Conservation (phyloP, 1,140 invertebrate species). For the Macrotrachela quadricornifera region DNA sequence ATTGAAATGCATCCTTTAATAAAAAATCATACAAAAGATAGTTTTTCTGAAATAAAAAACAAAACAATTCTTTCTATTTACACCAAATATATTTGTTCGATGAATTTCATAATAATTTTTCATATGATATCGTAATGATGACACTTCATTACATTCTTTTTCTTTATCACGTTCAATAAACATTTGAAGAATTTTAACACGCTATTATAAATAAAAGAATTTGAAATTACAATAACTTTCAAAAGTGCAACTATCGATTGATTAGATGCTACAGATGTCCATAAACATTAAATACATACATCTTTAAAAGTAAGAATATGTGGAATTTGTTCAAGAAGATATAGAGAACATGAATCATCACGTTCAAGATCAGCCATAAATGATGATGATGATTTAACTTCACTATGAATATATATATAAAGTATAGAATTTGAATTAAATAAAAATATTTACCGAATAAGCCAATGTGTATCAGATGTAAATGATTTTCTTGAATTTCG, state of each 20-base stretch:
- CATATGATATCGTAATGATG: not conserved
- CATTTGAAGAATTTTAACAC: not conserved
- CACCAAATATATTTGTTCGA: not conserved
- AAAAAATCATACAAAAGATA: no score
- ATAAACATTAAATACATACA: constrained; percentile 13
- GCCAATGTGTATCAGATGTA: constrained; percentile 63
- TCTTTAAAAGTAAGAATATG: constrained; percentile 89
- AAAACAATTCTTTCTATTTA: constrained; percentile 9
- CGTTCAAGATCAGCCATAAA: constrained; percentile 72
- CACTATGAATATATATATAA: constrained; percentile 28
- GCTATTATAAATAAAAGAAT: not conserved
- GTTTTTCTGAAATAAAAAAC: no score
- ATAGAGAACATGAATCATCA: constrained; percentile 53
- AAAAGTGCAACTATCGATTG: no score
- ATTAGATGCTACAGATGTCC: not conserved
- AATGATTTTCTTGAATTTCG: constrained; percentile 69
- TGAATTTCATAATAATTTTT: not conserved
- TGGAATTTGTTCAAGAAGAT: constrained; percentile 78
- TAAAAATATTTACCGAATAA: constrained; percentile 42
- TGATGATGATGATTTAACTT: constrained; percentile 54
- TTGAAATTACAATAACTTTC: no score
- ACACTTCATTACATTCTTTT: not conserved
- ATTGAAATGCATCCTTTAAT: not conserved
- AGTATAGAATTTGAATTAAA: not conserved
- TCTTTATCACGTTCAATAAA: not conserved